Evolutionary conservation across 2,888 invertebrate genomes (phyloP), one percentile per base, ranked within the genome.

Genomic region (Agonum fuliginosum): DNA sequence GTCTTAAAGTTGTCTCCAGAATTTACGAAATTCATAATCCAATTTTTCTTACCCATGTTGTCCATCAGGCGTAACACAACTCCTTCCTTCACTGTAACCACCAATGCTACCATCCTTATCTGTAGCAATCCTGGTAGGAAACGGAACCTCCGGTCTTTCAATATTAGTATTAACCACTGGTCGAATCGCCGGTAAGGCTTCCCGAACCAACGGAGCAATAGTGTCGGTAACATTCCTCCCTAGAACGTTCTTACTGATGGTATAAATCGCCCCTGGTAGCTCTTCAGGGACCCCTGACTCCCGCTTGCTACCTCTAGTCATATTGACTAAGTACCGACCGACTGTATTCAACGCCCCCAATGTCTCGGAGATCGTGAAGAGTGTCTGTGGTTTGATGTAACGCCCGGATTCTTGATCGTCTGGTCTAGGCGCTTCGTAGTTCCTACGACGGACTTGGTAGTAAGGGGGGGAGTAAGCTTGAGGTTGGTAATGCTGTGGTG

Each of bases 261-360:
- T 94, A 84, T 94, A 94, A 58, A 95, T 87, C 2, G 95, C 95
- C 81, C 91, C 91, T 10, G 94, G 93, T 27, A 95, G 86, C 81
- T 90, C 90, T 79, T 90, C 88, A 1, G 89, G 86, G 67, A 84
- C 79, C 75, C 83, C 82, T 24, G 81, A 80, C 77, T 87, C 86
- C 71, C 89, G 81, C 71, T 84, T 85, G 74, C 86, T 88, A 14
- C 86, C 85, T 5, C 92, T 86, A 0, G 93, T 95, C 90, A 95
- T 94, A 82, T 95, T 95, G 0, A 96, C 94, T 80, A 96, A 89
- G 84, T 94, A 95, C 84, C 93, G 92, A 0, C 96, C 96, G 0
- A 96, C 94, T 0, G 95, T 95, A 81, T 96, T 96, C 12, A 96
- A 89, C 2, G 96, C 96, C 30, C 95, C 95, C 2, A 91, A 84